Base-by-base conservation (phyloP, 2,797 vertebrate species). In the Petrocephalus schoutedeni region DNA sequence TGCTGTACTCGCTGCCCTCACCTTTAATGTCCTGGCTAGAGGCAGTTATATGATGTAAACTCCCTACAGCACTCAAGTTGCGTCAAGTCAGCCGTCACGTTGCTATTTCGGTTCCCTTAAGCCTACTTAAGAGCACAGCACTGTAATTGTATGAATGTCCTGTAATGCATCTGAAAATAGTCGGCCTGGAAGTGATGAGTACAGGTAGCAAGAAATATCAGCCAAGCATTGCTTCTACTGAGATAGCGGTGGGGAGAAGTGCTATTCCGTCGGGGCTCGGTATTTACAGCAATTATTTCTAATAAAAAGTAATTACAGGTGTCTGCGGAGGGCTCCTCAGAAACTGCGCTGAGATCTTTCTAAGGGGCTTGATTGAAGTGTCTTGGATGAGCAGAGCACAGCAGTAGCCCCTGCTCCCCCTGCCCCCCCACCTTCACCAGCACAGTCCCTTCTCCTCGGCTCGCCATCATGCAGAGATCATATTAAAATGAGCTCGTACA, bases 331-430 rank as follows among this genome's bases (percentile, higher is more conserved):
- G 54, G 84, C 5, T 7, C 56, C 56, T 16, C 23, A 45, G 56
- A 59, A 86, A 56, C 54, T 23, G 32, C n/a, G 53, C 56, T 36
- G 56, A 58, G 14, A 58, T 28, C 28, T 59, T 56, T 41, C 59
- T 59, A 59, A 86, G 56, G 56, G 23, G 5, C 54, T n/a, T 86
- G 84, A 86, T 86, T 86, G 23, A 59, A 86, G 84, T 85, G 53
- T 19, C 83, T 85, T 28, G 23, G 83, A 23, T 85, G 23, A 85
- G 83, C 14, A 32, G 83, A 2, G 53, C 51, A 85, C 83, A 85
- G 83, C 83, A 32, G 53, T 21, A 58, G 28, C 9, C 14, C 54
- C 12, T 4, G 56, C 56, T 19, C 36, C 16, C 19, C 74, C 4
- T 80, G 36, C 10, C 41, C 23, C 84, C 32, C 84, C 28, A 6